phyloP scores from a whole-genome alignment of 2,113 vertebrate species.

The Neoarius graeffei region DNA sequence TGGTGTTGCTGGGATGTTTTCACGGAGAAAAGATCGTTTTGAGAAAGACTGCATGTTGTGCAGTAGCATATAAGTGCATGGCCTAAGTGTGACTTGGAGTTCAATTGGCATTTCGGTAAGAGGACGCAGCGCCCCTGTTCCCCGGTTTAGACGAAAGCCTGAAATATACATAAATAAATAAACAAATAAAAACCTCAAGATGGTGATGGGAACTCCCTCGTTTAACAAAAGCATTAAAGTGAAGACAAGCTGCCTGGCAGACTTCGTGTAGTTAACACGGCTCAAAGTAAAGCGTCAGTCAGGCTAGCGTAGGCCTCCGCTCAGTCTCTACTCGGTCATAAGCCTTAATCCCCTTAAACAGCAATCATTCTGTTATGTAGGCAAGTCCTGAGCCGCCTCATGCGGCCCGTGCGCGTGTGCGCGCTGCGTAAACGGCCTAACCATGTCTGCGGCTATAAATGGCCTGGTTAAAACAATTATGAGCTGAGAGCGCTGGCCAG shows the following conservation, averaged over 20 bases:
- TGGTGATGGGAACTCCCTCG: neutral
- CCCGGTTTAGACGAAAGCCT: too few relatives aligned
- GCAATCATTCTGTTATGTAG: slow-evolving; percentile 47
- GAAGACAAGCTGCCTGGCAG: neutral
- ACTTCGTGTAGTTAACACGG: neutral
- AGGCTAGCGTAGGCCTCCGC: slow-evolving; percentile 27
- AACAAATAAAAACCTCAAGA: neutral
- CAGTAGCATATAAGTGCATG: too few relatives aligned
- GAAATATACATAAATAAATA: too few relatives aligned
- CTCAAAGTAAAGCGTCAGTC: slow-evolving; percentile 1
- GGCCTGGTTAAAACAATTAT: slow-evolving; percentile 51
- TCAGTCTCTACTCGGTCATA: slow-evolving; percentile 30
- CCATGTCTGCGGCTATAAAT: slow-evolving; percentile 50
- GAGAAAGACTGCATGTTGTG: too few relatives aligned
- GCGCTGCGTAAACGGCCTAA: slow-evolving; percentile 35
- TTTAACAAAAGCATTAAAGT: neutral
- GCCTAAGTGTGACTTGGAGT: too few relatives aligned
- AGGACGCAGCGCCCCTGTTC: too few relatives aligned
- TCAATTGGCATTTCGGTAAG: too few relatives aligned
- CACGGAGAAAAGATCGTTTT: too few relatives aligned
- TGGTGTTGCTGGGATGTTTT: too few relatives aligned
- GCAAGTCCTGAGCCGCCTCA: slow-evolving; percentile 41
- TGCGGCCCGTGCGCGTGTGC: slow-evolving; percentile 20
- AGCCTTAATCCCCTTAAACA: slow-evolving; percentile 52
- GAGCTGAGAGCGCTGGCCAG: slow-evolving; percentile 34